phyloP scores from a whole-genome alignment of 1,140 invertebrate species.

The Diorhabda sublineata region DNA sequence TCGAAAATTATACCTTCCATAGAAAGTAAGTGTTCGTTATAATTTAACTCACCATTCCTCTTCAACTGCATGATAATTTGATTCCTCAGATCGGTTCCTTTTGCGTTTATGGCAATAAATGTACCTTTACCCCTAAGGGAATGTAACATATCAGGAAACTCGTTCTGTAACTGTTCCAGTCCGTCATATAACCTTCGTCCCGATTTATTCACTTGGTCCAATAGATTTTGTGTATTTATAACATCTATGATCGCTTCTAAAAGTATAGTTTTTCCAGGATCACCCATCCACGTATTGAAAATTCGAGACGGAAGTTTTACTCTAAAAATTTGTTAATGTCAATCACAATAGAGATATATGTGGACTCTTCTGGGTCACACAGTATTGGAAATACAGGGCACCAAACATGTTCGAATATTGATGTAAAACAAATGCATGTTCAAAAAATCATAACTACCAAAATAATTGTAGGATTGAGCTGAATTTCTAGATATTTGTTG shows the following conservation, averaged over 20 bases:
- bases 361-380: no score
- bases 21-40: not conserved
- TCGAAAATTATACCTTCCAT: no score
- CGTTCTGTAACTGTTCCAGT: slow-evolving; percentile 64
- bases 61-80: slow-evolving; percentile 73
- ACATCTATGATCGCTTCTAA: slow-evolving; percentile 82
- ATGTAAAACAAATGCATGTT: no score
- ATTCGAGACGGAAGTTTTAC: slow-evolving; percentile 81
- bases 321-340: slow-evolving; percentile 46
- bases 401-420: no score
- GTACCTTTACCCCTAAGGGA: slow-evolving; percentile 87
- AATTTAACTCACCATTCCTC: slow-evolving; percentile 61
- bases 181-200: slow-evolving; percentile 75
- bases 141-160: slow-evolving; percentile 70
- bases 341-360: no score
- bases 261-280: slow-evolving; percentile 91
- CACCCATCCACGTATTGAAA: slow-evolving; percentile 99
- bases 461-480: no score
- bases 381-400: no score
- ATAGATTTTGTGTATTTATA: slow-evolving; percentile 77
- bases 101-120: slow-evolving; percentile 81
- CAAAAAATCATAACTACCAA: no score
- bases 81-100: slow-evolving; percentile 66
- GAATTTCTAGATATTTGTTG: not conserved
- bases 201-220: slow-evolving; percentile 68